Evolutionary conservation across 2,888 invertebrate genomes (phyloP), one percentile per base, ranked within the genome.

Genomic region (Latheticus oryzae): DNA sequence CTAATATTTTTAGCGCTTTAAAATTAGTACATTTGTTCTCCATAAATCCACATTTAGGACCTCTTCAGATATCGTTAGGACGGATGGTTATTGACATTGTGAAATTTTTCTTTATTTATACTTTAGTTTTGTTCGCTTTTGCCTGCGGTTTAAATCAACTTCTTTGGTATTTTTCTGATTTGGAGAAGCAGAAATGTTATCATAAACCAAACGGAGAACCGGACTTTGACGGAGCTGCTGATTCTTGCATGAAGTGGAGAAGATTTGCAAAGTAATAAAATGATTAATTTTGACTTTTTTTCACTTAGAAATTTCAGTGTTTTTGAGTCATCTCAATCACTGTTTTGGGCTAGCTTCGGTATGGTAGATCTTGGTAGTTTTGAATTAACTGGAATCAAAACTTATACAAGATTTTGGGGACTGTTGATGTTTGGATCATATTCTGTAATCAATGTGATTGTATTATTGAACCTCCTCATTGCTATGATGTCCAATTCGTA

Each of bases 401-500:
- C 91, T 68, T 96, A 96, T 78, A 97, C 98, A 0, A 86, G 94
- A 72, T 98, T 94, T 82, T 98, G 91, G 97, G 96, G 96, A 0
- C 85, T 97, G 48, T 85, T 97, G 2, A 97, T 98, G 89, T 98
- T 98, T 76, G 98, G 98, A 28, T 94, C 93, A 2, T 98, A 98
- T 80, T 95, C 95, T 53, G 95, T 95, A 60, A 97, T 98, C 79
- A 96, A 97, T 77, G 91, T 98, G 63, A 95, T 98, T 68, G 97
- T 98, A 0, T 84, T 98, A 15, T 85, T 98, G 61, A 98, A 98
- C 80, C 94, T 98, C 90, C 86, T 98, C 26, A 97, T 98, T 76
- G 98, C 98, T 73, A 98, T 98, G 98, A 97, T 98, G 97, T 96
- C 95, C 58, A 97, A 95, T 79, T 97, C 97, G 0, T 98, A 97